Evolutionary conservation across 2,797 vertebrate genomes (phyloP), one percentile per base, ranked within the genome.

Genomic region (Amphiprion clarkii): DNA sequence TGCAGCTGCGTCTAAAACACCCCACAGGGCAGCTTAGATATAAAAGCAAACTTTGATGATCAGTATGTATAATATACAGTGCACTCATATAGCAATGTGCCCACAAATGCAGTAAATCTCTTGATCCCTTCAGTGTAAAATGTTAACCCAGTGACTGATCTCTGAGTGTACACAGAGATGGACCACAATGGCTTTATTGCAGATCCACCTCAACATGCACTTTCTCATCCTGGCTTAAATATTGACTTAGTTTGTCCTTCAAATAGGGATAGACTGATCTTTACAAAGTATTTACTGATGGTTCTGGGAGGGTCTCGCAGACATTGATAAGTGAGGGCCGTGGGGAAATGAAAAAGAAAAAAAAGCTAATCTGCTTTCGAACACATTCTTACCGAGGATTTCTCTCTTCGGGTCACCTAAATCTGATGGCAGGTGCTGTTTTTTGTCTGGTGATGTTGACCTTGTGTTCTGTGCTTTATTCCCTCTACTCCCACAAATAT

Each of bases 171-270:
- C 66, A 69, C 61, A 42, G 29, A 67, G 74, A 65, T 36, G 51
- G 44, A 68, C 36, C 67, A 33, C 0, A 17, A 31, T 36, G 64
- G 19, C 59, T 65, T 62, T 55, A 70, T 74, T 69, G 3, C 49
- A 74, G 40, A 76, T 65, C 40, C 59, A 31, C 53, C 19, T n/a
- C 23, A 46, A 25, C 73, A 21, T 51, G 74, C 6, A 1, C 40
- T 29, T 83, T 61, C 69, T 57, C 39, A 70, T 68, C 65, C 21
- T 58, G 52, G 57, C 57, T 80, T 68, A 63, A 83, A 87, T 82
- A 85, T 88, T 74, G 75, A 87, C 78, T 78, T 1, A 0, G 53
- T 49, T 59, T 87, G 88, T 90, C 86, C 89, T 89, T 88, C 80
- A 88, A 79, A 83, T 74, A 55, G 54, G 29, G 74, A 60, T 16